phyloP scores from a whole-genome alignment of 2,113 vertebrate species.

The Heliornis fulica region DNA sequence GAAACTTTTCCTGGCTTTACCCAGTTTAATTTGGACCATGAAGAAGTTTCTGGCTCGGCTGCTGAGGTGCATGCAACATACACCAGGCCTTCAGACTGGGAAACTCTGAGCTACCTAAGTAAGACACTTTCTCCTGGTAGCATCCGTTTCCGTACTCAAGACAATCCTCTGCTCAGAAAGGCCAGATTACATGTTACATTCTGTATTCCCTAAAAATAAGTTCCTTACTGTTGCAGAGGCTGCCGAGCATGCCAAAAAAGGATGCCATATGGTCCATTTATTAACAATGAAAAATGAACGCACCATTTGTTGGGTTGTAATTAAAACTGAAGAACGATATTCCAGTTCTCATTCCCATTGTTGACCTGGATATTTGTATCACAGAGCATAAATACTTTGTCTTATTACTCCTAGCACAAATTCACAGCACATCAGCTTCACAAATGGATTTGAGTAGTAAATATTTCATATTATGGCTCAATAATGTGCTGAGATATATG shows the following conservation, averaged over 20 bases:
- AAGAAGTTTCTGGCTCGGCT: background rate
- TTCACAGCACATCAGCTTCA: background rate
- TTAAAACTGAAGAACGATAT: background rate
- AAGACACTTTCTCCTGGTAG: background rate
- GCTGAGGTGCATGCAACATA: background rate
- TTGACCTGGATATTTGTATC: background rate
- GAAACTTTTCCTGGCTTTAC: background rate
- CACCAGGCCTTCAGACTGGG: background rate
- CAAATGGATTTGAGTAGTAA: background rate
- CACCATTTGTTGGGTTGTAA: background rate
- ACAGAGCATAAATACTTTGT: background rate
- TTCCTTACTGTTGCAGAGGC: background rate
- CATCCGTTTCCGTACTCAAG: background rate
- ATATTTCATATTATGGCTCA: background rate
- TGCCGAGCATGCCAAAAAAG: background rate
- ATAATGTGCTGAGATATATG: background rate
- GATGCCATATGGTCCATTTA: slow-evolving; percentile 37
- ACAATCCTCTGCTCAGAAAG: background rate
- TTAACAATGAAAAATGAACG: slow-evolving; percentile 18
- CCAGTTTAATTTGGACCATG: fast-evolving
- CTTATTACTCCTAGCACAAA: background rate
- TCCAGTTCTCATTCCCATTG: background rate
- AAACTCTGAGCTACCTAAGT: background rate
- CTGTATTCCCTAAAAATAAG: background rate
- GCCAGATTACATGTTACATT: background rate